A percentile compares a stretch with the other conserved stretches of the same genome.
phyloP scores from a whole-genome alignment of 2,797 vertebrate genomes.

The Alca torda region DNA sequence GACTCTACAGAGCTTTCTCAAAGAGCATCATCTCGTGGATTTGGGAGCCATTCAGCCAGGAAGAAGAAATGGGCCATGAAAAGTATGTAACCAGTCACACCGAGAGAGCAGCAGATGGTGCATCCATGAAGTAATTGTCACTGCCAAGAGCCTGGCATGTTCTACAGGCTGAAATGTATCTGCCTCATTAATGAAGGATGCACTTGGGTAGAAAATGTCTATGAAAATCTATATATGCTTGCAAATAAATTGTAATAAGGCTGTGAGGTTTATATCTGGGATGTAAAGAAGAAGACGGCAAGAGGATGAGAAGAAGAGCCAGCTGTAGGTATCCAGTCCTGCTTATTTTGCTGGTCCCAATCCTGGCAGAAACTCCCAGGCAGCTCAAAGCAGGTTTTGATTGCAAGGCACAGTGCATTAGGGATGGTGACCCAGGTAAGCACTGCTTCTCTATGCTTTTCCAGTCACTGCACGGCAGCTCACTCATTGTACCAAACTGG shows the following conservation, averaged over 20 bases:
- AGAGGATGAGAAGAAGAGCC: background rate
- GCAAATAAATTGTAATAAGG: background rate
- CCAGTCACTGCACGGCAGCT: background rate
- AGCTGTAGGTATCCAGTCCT: background rate
- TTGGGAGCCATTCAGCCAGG: conserved; percentile 25
- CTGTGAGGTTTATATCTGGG: background rate
- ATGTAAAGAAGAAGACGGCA: background rate
- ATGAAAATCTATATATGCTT: background rate
- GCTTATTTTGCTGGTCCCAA: background rate
- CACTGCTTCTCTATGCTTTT: background rate
- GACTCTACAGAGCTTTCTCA: background rate
- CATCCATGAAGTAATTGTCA: background rate
- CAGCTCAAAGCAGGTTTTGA: background rate
- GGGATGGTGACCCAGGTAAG: background rate
- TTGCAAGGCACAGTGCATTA: background rate
- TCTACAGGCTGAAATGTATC: conserved; percentile 26
- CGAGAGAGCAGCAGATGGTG: conserved; percentile 47
- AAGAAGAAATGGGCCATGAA: conserved; percentile 52
- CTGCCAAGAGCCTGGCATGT: background rate
- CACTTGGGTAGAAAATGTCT: background rate
- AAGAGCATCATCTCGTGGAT: conserved; percentile 1
- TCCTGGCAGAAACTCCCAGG: background rate
- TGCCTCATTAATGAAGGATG: conserved; percentile 29
- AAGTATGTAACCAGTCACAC: conserved; percentile 11
- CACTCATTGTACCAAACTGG: accelerated